phyloP scores from a whole-genome alignment of 2,888 invertebrate genomes.

The Drosophila acutilabella region DNA sequence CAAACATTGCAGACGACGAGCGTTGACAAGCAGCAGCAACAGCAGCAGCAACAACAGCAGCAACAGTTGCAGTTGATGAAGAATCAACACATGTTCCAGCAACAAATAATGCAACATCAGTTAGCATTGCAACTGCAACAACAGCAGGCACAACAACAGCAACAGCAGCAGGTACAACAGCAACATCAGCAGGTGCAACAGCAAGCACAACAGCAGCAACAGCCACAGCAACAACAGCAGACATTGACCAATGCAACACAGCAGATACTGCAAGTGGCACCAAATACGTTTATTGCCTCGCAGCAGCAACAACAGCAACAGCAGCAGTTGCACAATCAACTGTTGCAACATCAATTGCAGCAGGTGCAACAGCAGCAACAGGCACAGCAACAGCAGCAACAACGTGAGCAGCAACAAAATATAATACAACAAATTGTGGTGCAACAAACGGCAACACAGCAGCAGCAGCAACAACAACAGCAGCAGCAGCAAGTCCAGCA shows the following conservation, averaged over 20 bases:
- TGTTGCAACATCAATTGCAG: constrained; percentile 83
- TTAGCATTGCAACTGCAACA: constrained; percentile 77
- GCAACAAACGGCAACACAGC: constrained; percentile 73
- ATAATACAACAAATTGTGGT: constrained; percentile 59
- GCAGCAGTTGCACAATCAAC: constrained; percentile 81
- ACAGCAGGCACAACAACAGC: constrained; percentile 78
- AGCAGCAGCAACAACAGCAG: constrained; percentile 70
- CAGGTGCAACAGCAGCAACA: constrained; percentile 86
- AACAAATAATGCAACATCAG: constrained; percentile 80
- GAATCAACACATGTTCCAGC: constrained; percentile 76
- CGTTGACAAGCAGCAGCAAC: constrained; percentile 82
- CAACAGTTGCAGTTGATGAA: constrained; percentile 82
- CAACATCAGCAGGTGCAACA: constrained; percentile 79
- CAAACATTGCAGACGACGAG: constrained; percentile 80
- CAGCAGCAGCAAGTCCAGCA: constrained; percentile 70
- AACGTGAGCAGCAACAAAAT: constrained; percentile 69
- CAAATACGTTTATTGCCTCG: constrained; percentile 85
- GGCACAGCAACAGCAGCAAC: constrained; percentile 84
- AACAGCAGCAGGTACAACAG: constrained; percentile 72
- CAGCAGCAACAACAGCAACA: constrained; percentile 85
- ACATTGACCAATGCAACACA: constrained; percentile 68
- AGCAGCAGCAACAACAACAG: constrained; percentile 78
- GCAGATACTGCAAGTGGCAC: constrained; percentile 82
- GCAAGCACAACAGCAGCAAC: constrained; percentile 83
- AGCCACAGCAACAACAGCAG: constrained; percentile 84